Evolutionary conservation across 2,888 invertebrate species (phyloP).

Genomic region (Sphaerophoria rueppellii): DNA sequence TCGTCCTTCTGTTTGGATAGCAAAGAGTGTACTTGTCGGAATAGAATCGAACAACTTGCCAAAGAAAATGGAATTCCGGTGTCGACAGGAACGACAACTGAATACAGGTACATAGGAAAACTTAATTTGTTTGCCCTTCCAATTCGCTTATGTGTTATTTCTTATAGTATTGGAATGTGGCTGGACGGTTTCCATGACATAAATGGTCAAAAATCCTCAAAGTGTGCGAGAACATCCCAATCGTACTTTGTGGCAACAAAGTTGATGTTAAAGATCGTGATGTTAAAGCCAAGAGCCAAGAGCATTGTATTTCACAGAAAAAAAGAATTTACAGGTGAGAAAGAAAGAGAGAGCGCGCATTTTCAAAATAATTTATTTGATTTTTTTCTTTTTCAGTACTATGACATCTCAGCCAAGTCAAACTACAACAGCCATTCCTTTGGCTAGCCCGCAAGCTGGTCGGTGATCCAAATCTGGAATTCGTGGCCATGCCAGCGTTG

Average conservation of each 20-base stretch:
- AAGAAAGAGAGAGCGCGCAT: no score
- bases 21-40: conserved; percentile 76
- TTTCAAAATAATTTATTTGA: no score
- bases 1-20: conserved; percentile 79
- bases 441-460: conserved; percentile 99
- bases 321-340: conserved; percentile 92
- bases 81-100: conserved; percentile 54
- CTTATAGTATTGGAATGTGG: conserved; percentile 77
- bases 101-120: conserved; percentile 76
- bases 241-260: conserved; percentile 99
- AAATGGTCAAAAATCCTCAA: conserved; percentile 75
- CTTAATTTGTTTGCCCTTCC: no score
- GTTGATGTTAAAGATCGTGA: conserved; percentile 99
- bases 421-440: conserved; percentile 99
- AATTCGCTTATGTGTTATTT: no score
- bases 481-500: conserved; percentile 99
- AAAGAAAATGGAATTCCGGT: conserved; percentile 62
- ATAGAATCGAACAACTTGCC: conserved; percentile 73
- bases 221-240: conserved; percentile 99
- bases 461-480: conserved; percentile 99
- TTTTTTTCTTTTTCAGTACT: conserved; percentile 96
- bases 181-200: conserved; percentile 79
- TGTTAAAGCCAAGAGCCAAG: conserved; percentile 95
- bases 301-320: conserved; percentile 99
- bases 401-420: conserved; percentile 99